Conservation (phyloP, 2,888 invertebrate species). For the Chloroclystis v-ata region DNA sequence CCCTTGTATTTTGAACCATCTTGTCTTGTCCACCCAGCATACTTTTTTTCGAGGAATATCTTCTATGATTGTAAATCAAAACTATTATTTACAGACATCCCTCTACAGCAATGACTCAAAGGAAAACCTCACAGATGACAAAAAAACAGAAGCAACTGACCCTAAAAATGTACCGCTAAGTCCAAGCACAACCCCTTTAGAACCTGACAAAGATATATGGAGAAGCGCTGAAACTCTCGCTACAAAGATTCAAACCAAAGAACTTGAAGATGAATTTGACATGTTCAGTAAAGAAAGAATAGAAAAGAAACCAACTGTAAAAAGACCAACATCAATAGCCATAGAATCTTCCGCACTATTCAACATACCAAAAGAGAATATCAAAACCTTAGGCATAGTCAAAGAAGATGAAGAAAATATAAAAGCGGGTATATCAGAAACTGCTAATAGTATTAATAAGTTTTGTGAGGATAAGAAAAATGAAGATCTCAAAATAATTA, state of each 20-base stretch:
- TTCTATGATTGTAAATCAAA: no score
- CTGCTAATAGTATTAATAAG: constrained; percentile 41
- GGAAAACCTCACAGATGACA: constrained; percentile 49
- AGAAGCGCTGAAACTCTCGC: constrained; percentile 50
- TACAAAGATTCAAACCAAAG: constrained; percentile 33
- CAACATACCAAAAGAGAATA: constrained; percentile 47
- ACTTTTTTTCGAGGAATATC: no score
- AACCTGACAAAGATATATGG: constrained; percentile 56
- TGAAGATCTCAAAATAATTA: constrained; percentile 2
- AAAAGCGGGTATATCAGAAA: constrained; percentile 46
- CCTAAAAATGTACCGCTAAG: constrained; percentile 35
- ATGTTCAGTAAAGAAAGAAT: constrained; percentile 67
- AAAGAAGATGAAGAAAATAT: constrained; percentile 64
- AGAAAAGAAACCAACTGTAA: constrained; percentile 40
- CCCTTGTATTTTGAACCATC: no score
- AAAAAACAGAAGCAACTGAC: constrained; percentile 39
- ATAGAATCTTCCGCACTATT: constrained; percentile 54
- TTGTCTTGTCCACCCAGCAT: no score
- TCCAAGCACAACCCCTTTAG: constrained; percentile 47
- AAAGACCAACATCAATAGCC: constrained; percentile 39
- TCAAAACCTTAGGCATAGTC: constrained; percentile 54
- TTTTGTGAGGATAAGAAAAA: constrained; percentile 20
- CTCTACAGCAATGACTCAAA: constrained; percentile 56
- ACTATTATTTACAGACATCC: constrained; percentile 51
- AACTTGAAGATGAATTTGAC: constrained; percentile 70